Evolutionary conservation across 2,888 invertebrate species (phyloP), one percentile per base, ranked within the genome.

Genomic region (Latheticus oryzae): DNA sequence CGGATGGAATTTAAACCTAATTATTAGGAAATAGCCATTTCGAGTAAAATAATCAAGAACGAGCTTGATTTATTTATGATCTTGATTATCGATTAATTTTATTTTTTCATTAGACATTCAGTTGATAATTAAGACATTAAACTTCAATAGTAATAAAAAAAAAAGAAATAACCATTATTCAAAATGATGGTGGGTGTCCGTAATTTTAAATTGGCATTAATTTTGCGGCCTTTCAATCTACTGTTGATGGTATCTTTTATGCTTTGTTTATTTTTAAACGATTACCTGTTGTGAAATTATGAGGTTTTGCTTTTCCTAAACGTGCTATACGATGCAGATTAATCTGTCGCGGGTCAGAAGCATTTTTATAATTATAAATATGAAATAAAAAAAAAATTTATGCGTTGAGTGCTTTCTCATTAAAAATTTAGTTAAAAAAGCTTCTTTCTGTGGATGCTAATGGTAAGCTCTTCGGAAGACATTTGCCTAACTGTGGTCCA

Each of bases 401-500:
- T 23, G 53, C 43, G 53, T 57, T 53, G 48, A 50, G 57, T 28
- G 54, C 60, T 19, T 19, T 19, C 3, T 19, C 21, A 19, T 19
- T 19, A 19, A 19, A 61, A 61, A 63, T 53, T 61, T 53, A 19
- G n/a, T n/a, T n/a, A n/a, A n/a, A n/a, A n/a, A n/a, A n/a, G n/a
- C n/a, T n/a, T n/a, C n/a, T 28, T 28, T 28, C 11, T 28, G 28
- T 28, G 2, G 28, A 11, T 19, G 3, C 9, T 28, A 28, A 58
- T 58, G 43, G 38, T 45, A 40, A 32, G 26, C 42, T 24, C 24
- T 28, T 43, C 57, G 61, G 58, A 61, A 61, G 58, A 55, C 61
- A 55, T 66, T 67, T 42, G 61, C 61, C 59, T 65, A 61, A 67
- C 67, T 64, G 63, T 64, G 60, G 63, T 61, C 62, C 58, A 66